A percentile compares a stretch with the other conserved stretches of the same genome.
Evolutionary conservation across 2,113 vertebrate genomes (phyloP).

Genomic region (Butorides virescens): DNA sequence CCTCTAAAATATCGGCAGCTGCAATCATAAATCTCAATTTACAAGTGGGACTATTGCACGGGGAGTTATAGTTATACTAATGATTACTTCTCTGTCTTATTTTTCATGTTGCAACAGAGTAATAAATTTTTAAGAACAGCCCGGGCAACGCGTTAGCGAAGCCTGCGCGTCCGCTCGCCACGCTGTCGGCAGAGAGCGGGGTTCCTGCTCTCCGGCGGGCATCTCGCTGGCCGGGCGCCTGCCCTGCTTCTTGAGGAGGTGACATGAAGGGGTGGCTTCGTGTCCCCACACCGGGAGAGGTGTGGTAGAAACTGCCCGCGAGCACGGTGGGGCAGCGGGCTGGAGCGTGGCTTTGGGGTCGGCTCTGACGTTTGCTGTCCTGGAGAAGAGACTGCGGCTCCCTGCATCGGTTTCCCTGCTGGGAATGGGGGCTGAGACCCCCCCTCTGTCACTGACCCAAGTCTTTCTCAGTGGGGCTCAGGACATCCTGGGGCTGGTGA

Average conservation of each 20-base stretch:
- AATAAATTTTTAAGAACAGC: slow-evolving; percentile 87
- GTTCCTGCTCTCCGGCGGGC: background rate
- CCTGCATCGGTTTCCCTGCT: background rate
- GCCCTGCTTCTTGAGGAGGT: background rate
- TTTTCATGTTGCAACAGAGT: slow-evolving; percentile 85
- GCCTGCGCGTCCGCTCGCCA: background rate
- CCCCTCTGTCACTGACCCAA: background rate
- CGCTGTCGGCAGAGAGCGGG: background rate
- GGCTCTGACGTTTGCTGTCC: background rate
- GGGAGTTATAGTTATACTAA: slow-evolving; percentile 80
- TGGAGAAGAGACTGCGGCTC: background rate
- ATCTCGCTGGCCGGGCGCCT: accelerated
- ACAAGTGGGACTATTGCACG: slow-evolving; percentile 76
- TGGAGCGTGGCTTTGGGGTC: background rate
- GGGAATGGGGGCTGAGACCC: background rate
- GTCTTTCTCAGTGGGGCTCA: background rate
- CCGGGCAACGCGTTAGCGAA: slow-evolving; percentile 65
- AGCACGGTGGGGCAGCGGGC: background rate
- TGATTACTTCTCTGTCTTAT: slow-evolving; percentile 83
- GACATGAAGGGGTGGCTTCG: background rate
- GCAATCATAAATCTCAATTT: slow-evolving; percentile 86
- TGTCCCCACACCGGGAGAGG: background rate
- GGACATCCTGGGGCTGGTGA: background rate
- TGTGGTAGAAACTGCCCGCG: accelerated
- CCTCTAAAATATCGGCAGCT: slow-evolving; percentile 75